Conservation (phyloP, 2,888 invertebrate species). For the Amphiduros pacificus region DNA sequence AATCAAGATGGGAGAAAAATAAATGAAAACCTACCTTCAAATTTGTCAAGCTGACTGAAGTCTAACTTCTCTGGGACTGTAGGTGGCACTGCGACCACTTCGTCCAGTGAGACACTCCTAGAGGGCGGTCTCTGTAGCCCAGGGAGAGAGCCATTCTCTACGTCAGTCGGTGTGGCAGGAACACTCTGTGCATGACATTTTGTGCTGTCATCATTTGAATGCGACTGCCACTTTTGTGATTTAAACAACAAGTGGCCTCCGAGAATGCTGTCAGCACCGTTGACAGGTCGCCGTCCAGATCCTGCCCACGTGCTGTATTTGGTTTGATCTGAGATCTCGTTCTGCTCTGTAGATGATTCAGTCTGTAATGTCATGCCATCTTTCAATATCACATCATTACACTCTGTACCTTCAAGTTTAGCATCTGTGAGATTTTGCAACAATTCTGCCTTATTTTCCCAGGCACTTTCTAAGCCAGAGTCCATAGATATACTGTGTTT, state of each 20-base stretch:
- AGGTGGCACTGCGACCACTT: conserved; percentile 69
- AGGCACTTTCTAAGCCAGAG: conserved; percentile 14
- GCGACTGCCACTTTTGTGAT: background rate
- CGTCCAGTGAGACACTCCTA: conserved; percentile 28
- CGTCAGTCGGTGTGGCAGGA: conserved; percentile 10
- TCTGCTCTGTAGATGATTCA: conserved; percentile 6
- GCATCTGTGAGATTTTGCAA: conserved; percentile 2
- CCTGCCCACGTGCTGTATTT: background rate
- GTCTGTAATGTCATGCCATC: background rate
- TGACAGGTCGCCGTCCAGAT: background rate
- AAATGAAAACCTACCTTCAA: conserved; percentile 74
- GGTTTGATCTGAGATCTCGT: background rate
- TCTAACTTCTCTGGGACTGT: conserved; percentile 84
- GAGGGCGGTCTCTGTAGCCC: conserved; percentile 23
- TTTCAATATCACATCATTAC: background rate
- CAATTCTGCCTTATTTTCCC: background rate
- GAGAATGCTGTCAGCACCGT: background rate
- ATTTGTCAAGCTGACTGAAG: conserved; percentile 84
- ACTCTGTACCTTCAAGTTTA: too few species aligned
- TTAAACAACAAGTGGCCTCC: too few species aligned
- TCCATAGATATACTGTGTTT: conserved; percentile 19
- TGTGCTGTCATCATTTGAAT: background rate
- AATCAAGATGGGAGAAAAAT: background rate
- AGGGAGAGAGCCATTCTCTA: background rate
- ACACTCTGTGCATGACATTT: conserved; percentile 6